These are phyloP conservation scores for Huso huso DNA, from an alignment of 2,797 vertebrate species.

Conservation along the genomic window DNA sequence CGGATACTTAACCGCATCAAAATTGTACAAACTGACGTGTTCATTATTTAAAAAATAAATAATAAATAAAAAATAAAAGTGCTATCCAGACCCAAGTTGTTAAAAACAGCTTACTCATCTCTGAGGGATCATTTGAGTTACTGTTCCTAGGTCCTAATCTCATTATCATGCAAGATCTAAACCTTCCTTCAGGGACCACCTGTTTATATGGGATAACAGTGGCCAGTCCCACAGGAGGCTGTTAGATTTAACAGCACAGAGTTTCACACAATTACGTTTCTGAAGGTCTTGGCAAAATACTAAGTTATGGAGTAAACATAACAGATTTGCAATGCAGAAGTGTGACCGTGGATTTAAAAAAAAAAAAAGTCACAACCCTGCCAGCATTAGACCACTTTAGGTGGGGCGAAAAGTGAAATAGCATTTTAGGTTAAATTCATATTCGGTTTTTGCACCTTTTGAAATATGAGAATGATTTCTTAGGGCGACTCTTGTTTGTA, in stretches of 20 bases:
- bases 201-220: slow-evolving; percentile 47
- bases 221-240: slow-evolving; percentile 38
- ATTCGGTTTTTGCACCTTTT: too few species aligned
- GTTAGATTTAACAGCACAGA: slow-evolving; percentile 40
- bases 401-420: too few species aligned
- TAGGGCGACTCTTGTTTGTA: too few species aligned
- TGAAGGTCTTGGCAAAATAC: background rate
- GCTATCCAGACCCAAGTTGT: slow-evolving; percentile 16
- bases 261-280: background rate
- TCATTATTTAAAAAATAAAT: too few species aligned
- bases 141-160: slow-evolving; percentile 35
- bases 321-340: background rate
- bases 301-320: background rate
- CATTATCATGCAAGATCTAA: slow-evolving; percentile 43
- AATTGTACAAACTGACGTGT: too few species aligned
- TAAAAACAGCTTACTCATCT: slow-evolving; percentile 28
- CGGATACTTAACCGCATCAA: too few species aligned
- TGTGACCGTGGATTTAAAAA: background rate
- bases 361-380: too few species aligned
- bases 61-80: background rate
- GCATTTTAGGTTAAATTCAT: too few species aligned
- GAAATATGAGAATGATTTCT: too few species aligned
- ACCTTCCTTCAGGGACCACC: slow-evolving; percentile 42
- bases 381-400: too few species aligned
- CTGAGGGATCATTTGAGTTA: slow-evolving; percentile 39